Percentiles rank a stretch among this genome's conserved stretches.
phyloP scores from a whole-genome alignment of 1,140 invertebrate genomes.

The Megathymus violae region DNA sequence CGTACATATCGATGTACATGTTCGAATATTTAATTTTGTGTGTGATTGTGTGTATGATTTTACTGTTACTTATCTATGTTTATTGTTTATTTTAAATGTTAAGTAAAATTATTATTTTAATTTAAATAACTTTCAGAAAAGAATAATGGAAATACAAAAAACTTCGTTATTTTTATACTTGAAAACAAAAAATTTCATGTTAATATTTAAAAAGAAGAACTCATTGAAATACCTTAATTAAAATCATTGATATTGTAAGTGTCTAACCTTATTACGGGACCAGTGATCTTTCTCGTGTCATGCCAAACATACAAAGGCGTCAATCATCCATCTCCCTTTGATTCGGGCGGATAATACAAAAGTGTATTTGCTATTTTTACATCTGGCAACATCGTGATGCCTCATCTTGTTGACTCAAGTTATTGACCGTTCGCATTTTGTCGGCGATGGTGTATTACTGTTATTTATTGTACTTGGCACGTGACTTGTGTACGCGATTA shows the following conservation, averaged over 20 bases:
- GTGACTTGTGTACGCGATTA: constrained; percentile 77
- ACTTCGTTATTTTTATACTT: no score
- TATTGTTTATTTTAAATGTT: no score
- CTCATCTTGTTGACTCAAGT: constrained; percentile 74
- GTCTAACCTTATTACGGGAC: constrained; percentile 2
- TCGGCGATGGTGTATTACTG: constrained; percentile 79
- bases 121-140: no score
- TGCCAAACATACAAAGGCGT: constrained; percentile 16
- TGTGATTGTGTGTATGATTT: constrained; percentile 7
- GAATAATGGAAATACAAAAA: no score
- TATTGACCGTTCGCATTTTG: constrained; percentile 77
- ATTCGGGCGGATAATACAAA: constrained; percentile 26
- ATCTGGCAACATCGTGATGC: constrained; percentile 57
- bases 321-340: constrained; percentile 28
- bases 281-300: constrained; percentile 2
- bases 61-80: neutral
- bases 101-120: no score
- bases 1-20: no score
- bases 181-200: no score
- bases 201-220: no score
- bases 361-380: constrained; percentile 34
- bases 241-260: neutral
- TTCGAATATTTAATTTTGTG: no score
- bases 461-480: constrained; percentile 79
- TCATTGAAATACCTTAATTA: no score